Evolutionary conservation across 2,888 invertebrate genomes (phyloP).

Genomic region (Drosophila hawaiiensis): DNA sequence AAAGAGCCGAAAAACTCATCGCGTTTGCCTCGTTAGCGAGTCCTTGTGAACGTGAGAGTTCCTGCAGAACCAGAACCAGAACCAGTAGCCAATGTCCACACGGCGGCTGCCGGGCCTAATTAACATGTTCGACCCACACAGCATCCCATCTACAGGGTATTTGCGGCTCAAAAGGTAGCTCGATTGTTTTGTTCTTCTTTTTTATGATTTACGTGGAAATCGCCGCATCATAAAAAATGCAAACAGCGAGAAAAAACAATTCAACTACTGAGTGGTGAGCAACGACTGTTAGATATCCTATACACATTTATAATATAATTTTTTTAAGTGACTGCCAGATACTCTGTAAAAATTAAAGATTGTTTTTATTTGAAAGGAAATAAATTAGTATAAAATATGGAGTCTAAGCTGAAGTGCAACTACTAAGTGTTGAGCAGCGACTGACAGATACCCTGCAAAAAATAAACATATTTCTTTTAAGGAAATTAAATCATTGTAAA

Average conservation of each 20-base stretch:
- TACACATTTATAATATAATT: background rate
- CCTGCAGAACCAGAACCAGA: conserved; percentile 74
- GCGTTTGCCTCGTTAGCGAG: conserved; percentile 66
- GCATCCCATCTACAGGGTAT: conserved; percentile 51
- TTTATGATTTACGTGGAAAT: conserved; percentile 82
- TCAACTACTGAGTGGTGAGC: background rate
- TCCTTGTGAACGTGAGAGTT: conserved; percentile 80
- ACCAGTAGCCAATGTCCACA: conserved; percentile 71
- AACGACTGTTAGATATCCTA: conserved; percentile 7
- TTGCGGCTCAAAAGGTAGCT: conserved; percentile 37
- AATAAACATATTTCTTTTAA: background rate
- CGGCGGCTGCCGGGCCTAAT: conserved; percentile 57
- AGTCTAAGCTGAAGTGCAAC: background rate
- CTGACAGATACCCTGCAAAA: background rate
- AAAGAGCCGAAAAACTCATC: conserved; percentile 16
- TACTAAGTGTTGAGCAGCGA: background rate
- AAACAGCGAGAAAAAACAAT: conserved; percentile 51
- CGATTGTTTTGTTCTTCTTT: conserved; percentile 32
- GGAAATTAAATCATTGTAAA: background rate
- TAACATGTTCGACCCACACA: conserved; percentile 68
- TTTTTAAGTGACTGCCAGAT: background rate
- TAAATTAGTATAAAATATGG: background rate
- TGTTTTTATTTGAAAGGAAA: background rate
- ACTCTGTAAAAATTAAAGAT: conserved; percentile 1
- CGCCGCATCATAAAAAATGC: conserved; percentile 71